A percentile compares a stretch with the other conserved stretches of the same genome.
Conservation (phyloP, 2,888 invertebrate genomes). For the Sminthurinus aureus region DNA sequence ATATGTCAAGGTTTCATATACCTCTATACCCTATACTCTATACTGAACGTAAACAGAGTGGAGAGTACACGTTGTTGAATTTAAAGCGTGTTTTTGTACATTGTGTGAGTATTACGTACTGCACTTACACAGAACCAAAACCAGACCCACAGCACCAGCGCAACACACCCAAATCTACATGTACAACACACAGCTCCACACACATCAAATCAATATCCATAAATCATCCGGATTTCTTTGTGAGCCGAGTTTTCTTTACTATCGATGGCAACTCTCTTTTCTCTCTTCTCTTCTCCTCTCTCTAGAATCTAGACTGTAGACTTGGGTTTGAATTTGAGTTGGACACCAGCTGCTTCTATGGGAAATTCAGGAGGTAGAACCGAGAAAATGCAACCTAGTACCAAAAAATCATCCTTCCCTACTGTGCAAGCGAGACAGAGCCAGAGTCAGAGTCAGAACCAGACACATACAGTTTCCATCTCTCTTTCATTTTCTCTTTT, state of each 20-base stretch:
- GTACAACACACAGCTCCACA: background rate
- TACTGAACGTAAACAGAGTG: too few species aligned
- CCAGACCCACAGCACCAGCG: too few species aligned
- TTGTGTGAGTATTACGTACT: too few species aligned
- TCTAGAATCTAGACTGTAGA: background rate
- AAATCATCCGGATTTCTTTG: constrained; percentile 47
- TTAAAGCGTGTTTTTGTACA: background rate
- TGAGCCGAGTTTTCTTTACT: constrained; percentile 30
- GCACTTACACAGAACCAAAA: too few species aligned
- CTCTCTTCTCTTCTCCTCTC: too few species aligned
- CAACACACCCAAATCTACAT: too few species aligned
- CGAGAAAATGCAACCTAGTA: background rate
- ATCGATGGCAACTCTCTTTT: constrained; percentile 10
- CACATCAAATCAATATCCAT: constrained; percentile 51
- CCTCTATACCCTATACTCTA: too few species aligned
- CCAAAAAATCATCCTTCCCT: constrained; percentile 32
- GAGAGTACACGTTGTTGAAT: background rate
- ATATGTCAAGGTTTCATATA: too few species aligned
- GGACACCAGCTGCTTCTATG: constrained; percentile 38
- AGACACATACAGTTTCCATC: background rate
- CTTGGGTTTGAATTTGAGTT: constrained; percentile 12
- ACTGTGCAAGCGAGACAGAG: constrained; percentile 29
- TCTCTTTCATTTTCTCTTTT: background rate
- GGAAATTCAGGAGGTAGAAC: constrained; percentile 20
- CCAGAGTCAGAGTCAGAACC: background rate